A percentile compares a stretch with the other conserved stretches of the same genome.
Conservation (phyloP, 2,888 invertebrate species). For the Lepidonotus clava region DNA sequence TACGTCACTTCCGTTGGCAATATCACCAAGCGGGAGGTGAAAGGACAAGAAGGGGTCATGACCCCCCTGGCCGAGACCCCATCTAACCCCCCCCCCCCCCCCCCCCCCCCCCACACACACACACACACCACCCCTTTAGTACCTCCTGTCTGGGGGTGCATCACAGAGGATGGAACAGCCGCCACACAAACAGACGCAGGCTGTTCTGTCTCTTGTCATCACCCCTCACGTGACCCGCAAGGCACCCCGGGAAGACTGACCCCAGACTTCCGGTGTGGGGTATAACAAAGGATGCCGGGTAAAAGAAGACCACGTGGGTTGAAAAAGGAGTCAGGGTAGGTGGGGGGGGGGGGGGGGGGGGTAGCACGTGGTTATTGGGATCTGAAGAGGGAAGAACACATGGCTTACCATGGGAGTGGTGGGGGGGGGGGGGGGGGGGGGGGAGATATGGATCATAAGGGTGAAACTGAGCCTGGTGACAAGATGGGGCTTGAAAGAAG, state of each 20-base stretch:
- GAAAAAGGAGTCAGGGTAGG: too few relatives aligned
- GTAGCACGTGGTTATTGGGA: background rate
- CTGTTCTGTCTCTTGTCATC: background rate
- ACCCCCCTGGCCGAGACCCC: conserved; percentile 10
- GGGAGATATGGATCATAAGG: too few relatives aligned
- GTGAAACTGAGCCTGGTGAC: too few relatives aligned
- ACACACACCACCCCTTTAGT: too few relatives aligned
- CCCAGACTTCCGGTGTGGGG: background rate
- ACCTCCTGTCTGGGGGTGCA: background rate
- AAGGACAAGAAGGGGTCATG: background rate
- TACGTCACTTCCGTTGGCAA: background rate
- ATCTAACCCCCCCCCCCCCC: background rate
- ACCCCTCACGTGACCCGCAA: background rate
- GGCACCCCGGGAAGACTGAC: background rate
- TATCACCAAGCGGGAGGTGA: background rate
- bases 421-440: too few relatives aligned
- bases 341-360: background rate
- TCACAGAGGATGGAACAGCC: conserved; percentile 3
- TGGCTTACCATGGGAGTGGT: background rate
- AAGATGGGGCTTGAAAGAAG: too few relatives aligned
- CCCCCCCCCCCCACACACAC: background rate
- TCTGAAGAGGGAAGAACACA: background rate
- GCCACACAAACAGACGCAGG: background rate
- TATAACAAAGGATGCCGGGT: background rate
- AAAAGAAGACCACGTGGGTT: too few relatives aligned